Evolutionary conservation across 2,888 invertebrate species (phyloP).

Genomic region (Diaphora mendica): DNA sequence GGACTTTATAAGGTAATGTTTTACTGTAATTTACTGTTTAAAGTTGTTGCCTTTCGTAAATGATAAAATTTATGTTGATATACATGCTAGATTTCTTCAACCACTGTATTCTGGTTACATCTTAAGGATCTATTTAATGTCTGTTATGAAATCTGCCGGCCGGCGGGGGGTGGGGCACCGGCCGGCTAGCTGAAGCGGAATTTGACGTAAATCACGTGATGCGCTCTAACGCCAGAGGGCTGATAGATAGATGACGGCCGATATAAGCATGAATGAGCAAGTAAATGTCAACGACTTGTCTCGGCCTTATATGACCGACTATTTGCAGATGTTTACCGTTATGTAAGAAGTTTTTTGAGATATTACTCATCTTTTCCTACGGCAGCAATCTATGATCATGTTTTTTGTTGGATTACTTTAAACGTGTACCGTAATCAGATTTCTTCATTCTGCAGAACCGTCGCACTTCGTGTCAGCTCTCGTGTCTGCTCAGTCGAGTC

Average conservation of each 20-base stretch:
- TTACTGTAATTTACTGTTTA: constrained; percentile 25
- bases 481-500: constrained; percentile 27
- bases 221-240: constrained; percentile 27
- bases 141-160: constrained; percentile 55
- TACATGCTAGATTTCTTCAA: not conserved
- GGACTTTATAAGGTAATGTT: constrained; percentile 44
- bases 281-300: constrained; percentile 22
- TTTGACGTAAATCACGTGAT: constrained; percentile 65
- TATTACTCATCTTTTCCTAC: not conserved
- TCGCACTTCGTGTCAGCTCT: constrained; percentile 11
- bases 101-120: not conserved
- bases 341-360: constrained; percentile 29
- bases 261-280: constrained; percentile 16
- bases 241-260: constrained; percentile 23
- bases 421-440: not conserved
- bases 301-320: constrained; percentile 6
- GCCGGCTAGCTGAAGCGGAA: constrained; percentile 52
- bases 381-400: not conserved
- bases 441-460: constrained; percentile 18
- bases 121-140: constrained; percentile 15
- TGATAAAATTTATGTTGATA: not conserved
- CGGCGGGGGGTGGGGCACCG: constrained; percentile 47
- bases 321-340: constrained; percentile 25
- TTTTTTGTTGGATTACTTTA: constrained; percentile 3
- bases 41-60: not conserved